phyloP scores from a whole-genome alignment of 2,797 vertebrate genomes.

The Loriculus beryllinus region DNA sequence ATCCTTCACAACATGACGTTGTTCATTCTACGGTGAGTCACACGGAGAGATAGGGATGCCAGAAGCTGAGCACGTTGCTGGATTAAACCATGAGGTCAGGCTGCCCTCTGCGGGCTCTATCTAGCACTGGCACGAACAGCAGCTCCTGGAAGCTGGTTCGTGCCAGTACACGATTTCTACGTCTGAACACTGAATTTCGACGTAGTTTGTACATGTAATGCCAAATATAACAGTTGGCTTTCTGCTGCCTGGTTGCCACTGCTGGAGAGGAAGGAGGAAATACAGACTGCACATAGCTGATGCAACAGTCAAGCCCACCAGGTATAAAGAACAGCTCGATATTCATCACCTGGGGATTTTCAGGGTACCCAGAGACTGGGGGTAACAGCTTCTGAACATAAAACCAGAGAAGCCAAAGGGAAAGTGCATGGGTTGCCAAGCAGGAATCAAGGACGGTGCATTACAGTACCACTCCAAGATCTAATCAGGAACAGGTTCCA shows the following conservation, averaged over 20 bases:
- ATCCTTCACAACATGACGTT: background rate
- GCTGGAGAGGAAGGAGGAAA: background rate
- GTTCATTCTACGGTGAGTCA: conserved; percentile 15
- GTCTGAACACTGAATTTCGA: background rate
- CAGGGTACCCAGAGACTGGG: too few species aligned
- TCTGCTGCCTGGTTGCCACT: background rate
- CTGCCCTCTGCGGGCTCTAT: conserved; percentile 58
- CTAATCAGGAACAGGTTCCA: too few species aligned
- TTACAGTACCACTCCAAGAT: too few species aligned
- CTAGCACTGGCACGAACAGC: background rate
- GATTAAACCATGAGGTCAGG: background rate
- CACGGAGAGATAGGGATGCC: background rate
- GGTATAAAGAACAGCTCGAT: background rate
- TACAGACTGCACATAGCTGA: background rate
- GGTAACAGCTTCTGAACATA: too few species aligned
- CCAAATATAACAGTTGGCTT: background rate
- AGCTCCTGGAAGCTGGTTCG: background rate
- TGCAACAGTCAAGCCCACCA: background rate
- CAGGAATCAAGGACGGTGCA: too few species aligned
- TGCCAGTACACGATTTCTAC: background rate
- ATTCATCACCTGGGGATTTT: too few species aligned
- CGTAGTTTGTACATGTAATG: background rate
- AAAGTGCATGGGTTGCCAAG: too few species aligned
- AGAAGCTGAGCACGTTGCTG: background rate
- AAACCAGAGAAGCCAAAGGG: too few species aligned